Evolutionary conservation across 2,797 vertebrate genomes (phyloP), one percentile per base, ranked within the genome.

Genomic region (Paramormyrops hopkinsi): DNA sequence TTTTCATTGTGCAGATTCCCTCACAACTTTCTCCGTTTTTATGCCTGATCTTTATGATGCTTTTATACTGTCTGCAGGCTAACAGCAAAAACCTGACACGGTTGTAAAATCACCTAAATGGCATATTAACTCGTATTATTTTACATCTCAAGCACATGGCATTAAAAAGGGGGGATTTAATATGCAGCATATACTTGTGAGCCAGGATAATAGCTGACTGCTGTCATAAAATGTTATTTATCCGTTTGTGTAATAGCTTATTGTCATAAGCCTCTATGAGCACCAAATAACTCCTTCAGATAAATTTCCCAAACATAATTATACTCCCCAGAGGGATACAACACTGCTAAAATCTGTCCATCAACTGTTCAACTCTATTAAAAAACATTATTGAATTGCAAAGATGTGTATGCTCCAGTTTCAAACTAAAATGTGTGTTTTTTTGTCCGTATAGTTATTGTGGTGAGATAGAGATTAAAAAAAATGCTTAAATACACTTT

Each of bases 221-320:
- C 37, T 41, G 56, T 22, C 54, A 88, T 88, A 65, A 88, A 88
- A 88, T 65, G 7, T 48, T 69, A 65, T 88, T 88, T 88, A 65
- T 65, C 50, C 2, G 19, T 65, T 25, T 88, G 33, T 59, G 29
- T 87, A 87, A 87, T 87, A 87, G 12, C 33, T 44, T 88, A 88
- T 62, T 65, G 54, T 65, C 41, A 44, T 62, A 88, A 88, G 56
- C 54, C 46, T 33, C 86, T 65, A 12, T 65, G 33, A 88, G 54
- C 86, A 88, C 86, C 56, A 48, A 65, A 62, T 88, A 44, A 65
- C 86, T 88, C 37, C 37, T 65, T 56, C 56, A 56, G 53, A 86
- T 86, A 37, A 37, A 56, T 87, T 87, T 87, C 37, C 14, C 29
- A 54, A 86, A 86, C 51, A 86, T 50, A 54, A 54, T 86, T 86